Base-by-base conservation (phyloP, 2,797 vertebrate genomes). In the Halcyon chelicuti region DNA sequence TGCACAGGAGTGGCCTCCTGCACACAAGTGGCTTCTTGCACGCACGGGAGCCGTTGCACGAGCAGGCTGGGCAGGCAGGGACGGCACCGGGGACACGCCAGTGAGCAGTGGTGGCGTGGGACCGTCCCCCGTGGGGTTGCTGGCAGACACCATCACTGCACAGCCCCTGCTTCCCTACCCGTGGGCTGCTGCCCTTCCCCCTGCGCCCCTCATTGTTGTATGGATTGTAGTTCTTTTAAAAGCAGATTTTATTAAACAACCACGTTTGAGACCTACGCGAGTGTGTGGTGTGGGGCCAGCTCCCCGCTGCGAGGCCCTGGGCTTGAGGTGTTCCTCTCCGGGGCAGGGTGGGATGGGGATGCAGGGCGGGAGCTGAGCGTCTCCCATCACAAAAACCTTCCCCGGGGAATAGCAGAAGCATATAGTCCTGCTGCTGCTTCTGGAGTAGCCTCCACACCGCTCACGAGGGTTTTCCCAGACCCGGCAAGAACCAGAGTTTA, bases 221-320 rank as follows among this genome's bases (percentile, higher is more conserved):
- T 65, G 76, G 86, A 94, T 40, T 96, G 94, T 92, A 94, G 95
- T 79, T 91, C 44, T 96, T 96, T 95, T 92, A 88, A 94, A 90
- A 94, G 65, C 68, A 94, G 67, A 90, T 97, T 97, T 97, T 97
- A 97, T 97, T 97, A 97, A 97, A 97, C 0, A 7, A 96, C 40
- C 80, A 73, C 92, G 83, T 97, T 97, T 97, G 95, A 96, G 95
- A 95, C 71, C 49, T 60, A 90, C 72, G 74, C 3, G 77, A 86
- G 78, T 79, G 87, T 90, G 82, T 91, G 84, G 81, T 96, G 72
- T 94, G 83, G 86, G 88, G 71, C 63, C 61, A 62, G 57, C 66
- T 35, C 14, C 4, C 15, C 5, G 2, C n/a, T 39, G 66, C 3
- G 2, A 44, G 35, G 31, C 31, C n/a, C 42, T 33, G 2, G 46